phyloP scores from a whole-genome alignment of 2,113 vertebrate genomes.

The Callorhinus ursinus region DNA sequence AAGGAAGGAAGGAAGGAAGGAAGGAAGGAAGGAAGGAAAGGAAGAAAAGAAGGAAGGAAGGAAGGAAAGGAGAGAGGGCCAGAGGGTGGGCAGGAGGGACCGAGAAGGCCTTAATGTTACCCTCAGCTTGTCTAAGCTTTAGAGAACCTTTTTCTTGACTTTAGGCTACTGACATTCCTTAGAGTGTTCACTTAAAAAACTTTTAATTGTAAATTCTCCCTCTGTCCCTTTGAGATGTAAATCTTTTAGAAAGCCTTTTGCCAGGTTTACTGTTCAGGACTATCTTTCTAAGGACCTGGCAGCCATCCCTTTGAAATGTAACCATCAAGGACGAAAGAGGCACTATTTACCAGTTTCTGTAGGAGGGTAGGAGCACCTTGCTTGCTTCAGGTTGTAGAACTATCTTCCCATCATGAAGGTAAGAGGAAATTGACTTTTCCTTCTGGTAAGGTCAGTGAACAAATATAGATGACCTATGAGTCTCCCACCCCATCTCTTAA shows the following conservation, averaged over 20 bases:
- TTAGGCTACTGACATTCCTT: neutral
- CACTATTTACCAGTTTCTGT: neutral
- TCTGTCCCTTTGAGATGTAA: neutral
- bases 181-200: neutral
- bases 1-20: neutral
- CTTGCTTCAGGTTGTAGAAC: neutral
- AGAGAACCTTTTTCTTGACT: neutral
- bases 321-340: neutral
- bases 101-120: neutral
- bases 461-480: neutral
- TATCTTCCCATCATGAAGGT: neutral
- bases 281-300: neutral
- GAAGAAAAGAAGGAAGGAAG: neutral
- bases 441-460: neutral
- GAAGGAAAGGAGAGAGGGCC: neutral
- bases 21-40: no score
- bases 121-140: neutral
- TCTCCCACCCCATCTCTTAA: neutral
- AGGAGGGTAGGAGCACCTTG: neutral
- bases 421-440: neutral
- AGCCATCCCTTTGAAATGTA: neutral
- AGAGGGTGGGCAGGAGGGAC: neutral
- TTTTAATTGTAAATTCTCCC: neutral
- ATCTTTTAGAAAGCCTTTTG: neutral
- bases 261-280: neutral